Conservation (phyloP, 2,797 vertebrate species). For the Lithobates sylvaticus region DNA sequence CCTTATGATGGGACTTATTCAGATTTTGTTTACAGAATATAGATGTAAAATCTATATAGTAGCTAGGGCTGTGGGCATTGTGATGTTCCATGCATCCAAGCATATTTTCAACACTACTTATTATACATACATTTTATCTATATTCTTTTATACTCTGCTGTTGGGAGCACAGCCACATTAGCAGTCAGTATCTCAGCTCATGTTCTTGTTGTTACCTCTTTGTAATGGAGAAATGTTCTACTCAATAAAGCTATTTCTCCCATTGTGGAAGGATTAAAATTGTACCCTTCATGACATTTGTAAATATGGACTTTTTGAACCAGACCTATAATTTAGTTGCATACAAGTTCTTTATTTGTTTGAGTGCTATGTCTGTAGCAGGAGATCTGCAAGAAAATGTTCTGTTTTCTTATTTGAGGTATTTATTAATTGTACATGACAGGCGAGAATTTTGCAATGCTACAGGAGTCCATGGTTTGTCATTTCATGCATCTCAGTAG, state of each 20-base stretch:
- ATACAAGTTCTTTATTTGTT: background rate
- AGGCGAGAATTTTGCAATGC: background rate
- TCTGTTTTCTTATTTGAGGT: slow-evolving; percentile 8
- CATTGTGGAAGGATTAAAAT: background rate
- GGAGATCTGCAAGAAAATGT: background rate
- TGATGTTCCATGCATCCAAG: no score
- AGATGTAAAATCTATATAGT: no score
- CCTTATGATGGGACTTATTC: no score
- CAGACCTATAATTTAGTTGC: background rate
- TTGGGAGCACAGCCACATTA: background rate
- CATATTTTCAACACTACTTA: no score
- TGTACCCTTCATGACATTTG: background rate
- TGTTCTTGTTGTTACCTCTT: background rate
- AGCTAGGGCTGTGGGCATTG: no score
- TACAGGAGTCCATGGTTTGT: background rate
- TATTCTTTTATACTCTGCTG: background rate
- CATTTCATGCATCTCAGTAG: slow-evolving; percentile 8
- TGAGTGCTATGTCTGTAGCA: background rate
- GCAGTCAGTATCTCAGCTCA: background rate
- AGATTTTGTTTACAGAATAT: no score
- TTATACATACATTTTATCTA: no score
- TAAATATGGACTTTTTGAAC: background rate
- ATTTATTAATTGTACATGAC: background rate
- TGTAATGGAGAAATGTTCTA: background rate
- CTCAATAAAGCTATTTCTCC: background rate